Percentiles rank a stretch among this genome's conserved stretches.
Evolutionary conservation across 2,113 vertebrate genomes (phyloP).

Genomic region (Dasyurus viverrinus): DNA sequence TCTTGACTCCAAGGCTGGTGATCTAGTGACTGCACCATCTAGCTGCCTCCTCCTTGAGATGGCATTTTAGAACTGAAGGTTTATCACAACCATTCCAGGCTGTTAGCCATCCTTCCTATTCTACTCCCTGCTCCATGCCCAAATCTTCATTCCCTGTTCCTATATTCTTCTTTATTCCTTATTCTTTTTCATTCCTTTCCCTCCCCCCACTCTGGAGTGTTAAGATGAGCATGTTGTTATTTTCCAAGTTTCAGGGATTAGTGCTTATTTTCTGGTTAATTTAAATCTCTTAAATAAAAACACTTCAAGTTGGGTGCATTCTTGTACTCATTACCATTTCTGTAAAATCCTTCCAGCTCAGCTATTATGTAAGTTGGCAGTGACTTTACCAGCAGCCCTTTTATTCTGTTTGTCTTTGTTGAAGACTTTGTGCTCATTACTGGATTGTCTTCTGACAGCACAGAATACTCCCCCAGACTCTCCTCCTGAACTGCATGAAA

Average conservation of each 20-base stretch:
- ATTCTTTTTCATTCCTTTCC: background rate
- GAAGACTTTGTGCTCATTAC: slow-evolving; percentile 86
- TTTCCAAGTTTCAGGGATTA: slow-evolving; percentile 75
- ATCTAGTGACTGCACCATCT: no score
- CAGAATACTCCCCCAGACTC: slow-evolving; percentile 89
- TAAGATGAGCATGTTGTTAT: slow-evolving; percentile 72
- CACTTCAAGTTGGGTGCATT: slow-evolving; percentile 72
- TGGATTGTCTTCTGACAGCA: slow-evolving; percentile 87
- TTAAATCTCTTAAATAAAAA: slow-evolving; percentile 79
- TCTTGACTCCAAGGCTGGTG: no score
- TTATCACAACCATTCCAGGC: background rate
- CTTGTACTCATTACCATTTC: slow-evolving; percentile 75
- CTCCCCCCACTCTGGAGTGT: slow-evolving; percentile 28
- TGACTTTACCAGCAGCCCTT: slow-evolving; percentile 66
- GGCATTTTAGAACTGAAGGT: background rate
- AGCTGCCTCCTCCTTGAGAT: background rate
- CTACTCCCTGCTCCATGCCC: background rate
- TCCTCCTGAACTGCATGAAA: slow-evolving; percentile 86
- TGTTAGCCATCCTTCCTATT: background rate
- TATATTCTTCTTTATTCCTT: slow-evolving; percentile 56
- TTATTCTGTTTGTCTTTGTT: slow-evolving; percentile 68
- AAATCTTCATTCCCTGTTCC: background rate
- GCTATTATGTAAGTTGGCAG: slow-evolving; percentile 64
- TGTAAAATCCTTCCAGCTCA: slow-evolving; percentile 62
- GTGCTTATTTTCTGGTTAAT: slow-evolving; percentile 79